A percentile compares a stretch with the other conserved stretches of the same genome.
phyloP scores from a whole-genome alignment of 2,113 vertebrate genomes.

The Rhinogobius similis region DNA sequence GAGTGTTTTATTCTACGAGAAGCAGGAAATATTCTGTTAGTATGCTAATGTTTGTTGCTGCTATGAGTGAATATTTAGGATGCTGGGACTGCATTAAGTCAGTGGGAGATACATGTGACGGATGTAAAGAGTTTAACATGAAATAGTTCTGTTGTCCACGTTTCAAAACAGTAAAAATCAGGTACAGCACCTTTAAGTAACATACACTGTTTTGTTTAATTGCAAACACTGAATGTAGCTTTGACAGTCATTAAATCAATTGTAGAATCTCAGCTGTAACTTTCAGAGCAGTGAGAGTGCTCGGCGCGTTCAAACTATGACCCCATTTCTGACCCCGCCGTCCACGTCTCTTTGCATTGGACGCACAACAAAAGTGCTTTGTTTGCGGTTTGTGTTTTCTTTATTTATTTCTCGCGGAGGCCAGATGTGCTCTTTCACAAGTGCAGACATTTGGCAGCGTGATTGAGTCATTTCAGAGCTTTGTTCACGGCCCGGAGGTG shows the following conservation, averaged over 20 bases:
- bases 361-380: not conserved
- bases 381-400: not conserved
- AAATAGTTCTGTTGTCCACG: no score
- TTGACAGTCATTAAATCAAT: not conserved
- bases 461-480: slow-evolving; percentile 8
- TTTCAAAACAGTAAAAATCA: no score
- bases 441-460: not conserved
- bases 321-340: not conserved
- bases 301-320: not conserved
- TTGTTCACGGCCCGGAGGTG: slow-evolving; percentile 1
- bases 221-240: not conserved
- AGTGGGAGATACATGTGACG: no score
- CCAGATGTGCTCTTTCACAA: not conserved
- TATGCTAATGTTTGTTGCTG: no score
- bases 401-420: slow-evolving; percentile 1
- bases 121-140: no score
- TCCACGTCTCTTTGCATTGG: not conserved
- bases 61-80: no score
- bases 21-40: no score
- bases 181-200: no score
- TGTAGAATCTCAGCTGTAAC: not conserved
- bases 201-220: not conserved
- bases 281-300: not conserved
- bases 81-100: no score
- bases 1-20: no score